Evolutionary conservation across 35 echinoderm and acorn worm species (phyloP), one percentile per base, ranked within the genome.

Genomic region (Eucidaris tribuloides): DNA sequence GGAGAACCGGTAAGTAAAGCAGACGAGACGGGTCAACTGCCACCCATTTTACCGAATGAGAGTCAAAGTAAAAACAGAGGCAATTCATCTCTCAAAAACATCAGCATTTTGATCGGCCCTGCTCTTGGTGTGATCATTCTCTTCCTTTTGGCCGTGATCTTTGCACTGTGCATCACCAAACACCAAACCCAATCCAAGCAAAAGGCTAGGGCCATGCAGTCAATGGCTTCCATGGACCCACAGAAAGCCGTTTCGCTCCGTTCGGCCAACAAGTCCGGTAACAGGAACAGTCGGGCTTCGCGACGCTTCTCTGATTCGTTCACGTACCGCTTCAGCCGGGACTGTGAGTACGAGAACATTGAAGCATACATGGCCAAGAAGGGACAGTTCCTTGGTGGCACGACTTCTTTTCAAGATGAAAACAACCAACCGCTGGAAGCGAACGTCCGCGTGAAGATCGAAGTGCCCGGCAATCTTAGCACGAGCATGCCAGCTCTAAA

Each of bases 361-460:
- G 81, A 84, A 29, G 88, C 81, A 9, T 85, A 76, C n/a, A 63
- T 72, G 20, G 81, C 82, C 2, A 77, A 81, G 39, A 83, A 87
- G 39, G 70, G 81, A 19, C 56, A 84, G 82, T 81, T 84, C 43
- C 58, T 78, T 9, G 65, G 70, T 50, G 71, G 88, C 44, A 77
- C 82, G 33, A 50, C 68, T 22, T 78, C 71, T 33, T 85, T 84
- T 45, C 71, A 91, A 44, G 56, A 66, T 62, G 36, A 79, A 18
- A 72, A 72, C 29, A 84, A 79, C 42, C 71, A 32, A 20, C 84
- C 84, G 0, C 33, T 91, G 54, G 81, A 91, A 20, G 88, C 88
- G 15, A 91, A 91, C 31, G 44, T 91, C 25, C 64, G 83, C 18
- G 81, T 91, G 11, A 84, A 91, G 59, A 91, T 91, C 29, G 88